Percentiles rank a stretch among this genome's conserved stretches.
These are phyloP conservation scores for Thelaira solivaga DNA, from an alignment of 2,888 invertebrate genomes.

Conservation along the genomic window DNA sequence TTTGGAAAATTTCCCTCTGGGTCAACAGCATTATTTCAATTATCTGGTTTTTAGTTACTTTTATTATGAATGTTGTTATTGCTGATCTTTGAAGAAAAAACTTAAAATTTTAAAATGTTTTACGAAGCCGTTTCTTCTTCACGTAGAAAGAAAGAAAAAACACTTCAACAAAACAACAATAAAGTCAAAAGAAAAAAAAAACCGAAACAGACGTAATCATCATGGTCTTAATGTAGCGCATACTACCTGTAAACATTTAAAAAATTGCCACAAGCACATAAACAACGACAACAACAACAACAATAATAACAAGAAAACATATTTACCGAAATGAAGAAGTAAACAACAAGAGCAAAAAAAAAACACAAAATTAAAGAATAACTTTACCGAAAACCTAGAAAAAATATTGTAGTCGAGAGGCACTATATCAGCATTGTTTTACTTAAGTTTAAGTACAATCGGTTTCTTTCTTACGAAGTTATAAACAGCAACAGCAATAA, in stretches of 20 bases:
- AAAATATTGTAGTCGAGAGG: slow-evolving; percentile 22
- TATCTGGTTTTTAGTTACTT: slow-evolving; percentile 25
- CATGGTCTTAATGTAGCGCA: slow-evolving; percentile 54
- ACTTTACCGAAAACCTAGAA: slow-evolving; percentile 47
- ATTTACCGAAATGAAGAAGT: slow-evolving; percentile 45
- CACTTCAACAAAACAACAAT: slow-evolving; percentile 36
- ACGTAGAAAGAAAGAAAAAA: slow-evolving; percentile 35
- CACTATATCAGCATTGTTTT: slow-evolving; percentile 47
- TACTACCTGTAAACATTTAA: slow-evolving; percentile 60
- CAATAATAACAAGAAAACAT: slow-evolving; percentile 21
- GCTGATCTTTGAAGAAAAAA: slow-evolving; percentile 29
- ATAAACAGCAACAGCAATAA: not conserved
- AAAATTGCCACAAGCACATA: slow-evolving; percentile 56
- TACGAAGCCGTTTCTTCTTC: slow-evolving; percentile 56
- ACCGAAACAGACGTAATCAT: slow-evolving; percentile 53
- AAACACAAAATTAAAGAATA: slow-evolving; percentile 54
- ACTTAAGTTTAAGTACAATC: slow-evolving; percentile 46
- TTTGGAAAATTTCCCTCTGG: not conserved
- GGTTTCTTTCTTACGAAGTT: slow-evolving; percentile 20
- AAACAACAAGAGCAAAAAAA: slow-evolving; percentile 10
- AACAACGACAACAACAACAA: slow-evolving; percentile 28
- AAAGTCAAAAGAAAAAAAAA: slow-evolving; percentile 6
- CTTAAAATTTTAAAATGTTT: slow-evolving; percentile 53
- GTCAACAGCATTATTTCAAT: slow-evolving; percentile 23
- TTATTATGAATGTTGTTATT: slow-evolving; percentile 25